Base-by-base conservation (phyloP, 2,888 invertebrate genomes). In the Sinopyrophorus schimmeli region DNA sequence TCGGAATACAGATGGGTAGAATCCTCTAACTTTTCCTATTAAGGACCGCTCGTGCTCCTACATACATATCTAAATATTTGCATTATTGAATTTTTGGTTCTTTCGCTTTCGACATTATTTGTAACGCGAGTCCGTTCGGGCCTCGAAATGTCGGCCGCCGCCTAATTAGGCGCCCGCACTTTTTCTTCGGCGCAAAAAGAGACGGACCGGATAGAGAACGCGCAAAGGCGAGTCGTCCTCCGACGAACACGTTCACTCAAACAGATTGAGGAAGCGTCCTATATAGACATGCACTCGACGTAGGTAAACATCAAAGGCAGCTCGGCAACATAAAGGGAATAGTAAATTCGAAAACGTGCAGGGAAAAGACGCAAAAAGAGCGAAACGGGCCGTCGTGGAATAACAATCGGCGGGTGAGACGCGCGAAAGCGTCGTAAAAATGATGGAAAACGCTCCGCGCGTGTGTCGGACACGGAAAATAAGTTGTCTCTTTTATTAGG, bases 11-110 rank as follows among this genome's bases (percentile, higher is more conserved):
- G 66, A 70, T 69, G 66, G 67, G 64, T 55, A 46, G 60, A 63
- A 64, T 65, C 61, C 62, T 51, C 59, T 47, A 69, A 70, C 67
- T 70, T 70, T 70, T 68, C 68, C 69, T 67, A 69, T 70, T 68
- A 69, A 66, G 61, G 62, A 60, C 62, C 63, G 67, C 60, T 68
- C 66, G 66, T 66, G 65, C 64, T 60, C 60, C 57, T 60, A 67
- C 69, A 70, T 67, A 68, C 65, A 67, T 68, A 69, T 69, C 63
- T 63, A 64, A 66, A 63, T 62, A 69, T 69, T 69, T 69, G 67
- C 68, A 69, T 68, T 69, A 69, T 69, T 68, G 66, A 65, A 68
- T 68, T 67, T 55, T 55, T 54, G 53, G 44, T 54, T 50, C 54
- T 43, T 46, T 47, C 47, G 46, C 31, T 56, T 46, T 39, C 21